Base-by-base conservation (phyloP, 2,113 vertebrate species). In the Hiodon alosoides region DNA sequence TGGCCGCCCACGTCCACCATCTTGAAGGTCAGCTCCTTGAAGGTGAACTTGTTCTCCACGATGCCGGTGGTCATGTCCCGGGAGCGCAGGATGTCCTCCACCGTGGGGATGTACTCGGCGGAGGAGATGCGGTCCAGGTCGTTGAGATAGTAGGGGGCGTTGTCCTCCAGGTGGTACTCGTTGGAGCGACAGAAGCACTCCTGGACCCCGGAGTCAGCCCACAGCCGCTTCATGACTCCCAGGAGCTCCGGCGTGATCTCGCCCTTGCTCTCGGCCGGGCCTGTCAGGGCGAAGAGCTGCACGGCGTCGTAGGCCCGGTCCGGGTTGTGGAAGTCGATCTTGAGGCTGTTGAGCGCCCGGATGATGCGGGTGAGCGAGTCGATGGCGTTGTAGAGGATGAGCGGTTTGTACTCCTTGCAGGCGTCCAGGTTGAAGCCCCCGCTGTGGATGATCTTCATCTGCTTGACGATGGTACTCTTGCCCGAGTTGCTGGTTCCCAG, bases 11-110 rank as follows among this genome's bases (percentile, higher is more conserved):
- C 97, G 0, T 99, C 97, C 76, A 99, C 97, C 97, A 99, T 99
- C 92, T 99, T 98, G 93, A 99, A 99, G 78, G 97, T 99, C 85
- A 99, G 97, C 91, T 99, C 97, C 89, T 99, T 99, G 91, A 99
- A 99, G 85, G 97, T 99, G 91, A 99, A 99, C 87, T 98, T 98
- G 87, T 99, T 99, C 89, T 99, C 97, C 85, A 99, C 97, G 52
- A 99, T 99, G 82, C 97, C 97, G 0, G 97, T 99, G 83, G 97
- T 99, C 97, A 99, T 99, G 90, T 99, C 97, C 60, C 97, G 94
- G 75, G 97, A 99, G 70, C 97, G 93, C 69, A 99, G 90, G 88
- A 99, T 99, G 83, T 99, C 97, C 90, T 98, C 97, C 0, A 99
- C 97, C 0, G 97, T 99, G 51, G 97, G 97, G 87, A 99, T 96